Conservation (phyloP, 2,888 invertebrate species). For the Palloptera scutellata region DNA sequence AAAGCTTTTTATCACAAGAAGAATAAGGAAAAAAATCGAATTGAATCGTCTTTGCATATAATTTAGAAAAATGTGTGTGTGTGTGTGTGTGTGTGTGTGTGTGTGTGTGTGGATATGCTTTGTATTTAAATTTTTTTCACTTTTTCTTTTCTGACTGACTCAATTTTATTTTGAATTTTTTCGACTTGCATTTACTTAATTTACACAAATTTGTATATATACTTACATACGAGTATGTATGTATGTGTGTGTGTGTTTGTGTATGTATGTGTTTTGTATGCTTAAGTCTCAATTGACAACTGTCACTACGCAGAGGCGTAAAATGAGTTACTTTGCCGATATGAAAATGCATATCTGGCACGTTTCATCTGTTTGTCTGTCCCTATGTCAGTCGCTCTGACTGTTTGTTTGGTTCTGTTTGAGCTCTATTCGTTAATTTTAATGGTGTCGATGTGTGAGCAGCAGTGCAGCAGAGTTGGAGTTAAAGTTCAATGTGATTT, state of each 20-base stretch:
- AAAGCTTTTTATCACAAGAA: background rate
- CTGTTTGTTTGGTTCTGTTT: no score
- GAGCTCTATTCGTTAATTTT: no score
- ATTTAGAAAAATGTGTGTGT: slow-evolving; percentile 5
- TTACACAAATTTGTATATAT: slow-evolving; percentile 6
- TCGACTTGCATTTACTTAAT: no score
- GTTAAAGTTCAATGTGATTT: no score
- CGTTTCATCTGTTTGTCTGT: slow-evolving; percentile 16
- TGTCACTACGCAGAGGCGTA: slow-evolving; percentile 27
- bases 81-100: background rate
- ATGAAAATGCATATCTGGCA: slow-evolving; percentile 28
- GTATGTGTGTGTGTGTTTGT: background rate
- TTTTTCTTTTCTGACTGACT: no score
- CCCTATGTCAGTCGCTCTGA: no score
- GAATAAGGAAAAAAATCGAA: no score
- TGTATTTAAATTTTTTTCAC: background rate
- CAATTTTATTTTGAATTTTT: no score
- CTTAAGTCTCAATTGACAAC: slow-evolving; percentile 20
- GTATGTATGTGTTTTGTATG: background rate
- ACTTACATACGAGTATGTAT: no score
- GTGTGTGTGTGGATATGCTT: background rate
- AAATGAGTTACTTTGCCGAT: slow-evolving; percentile 29
- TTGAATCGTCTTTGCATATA: background rate
- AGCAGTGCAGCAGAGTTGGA: no score
- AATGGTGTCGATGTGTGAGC: no score